phyloP scores from a whole-genome alignment of 2,888 invertebrate genomes.

The Tipula confusa region DNA sequence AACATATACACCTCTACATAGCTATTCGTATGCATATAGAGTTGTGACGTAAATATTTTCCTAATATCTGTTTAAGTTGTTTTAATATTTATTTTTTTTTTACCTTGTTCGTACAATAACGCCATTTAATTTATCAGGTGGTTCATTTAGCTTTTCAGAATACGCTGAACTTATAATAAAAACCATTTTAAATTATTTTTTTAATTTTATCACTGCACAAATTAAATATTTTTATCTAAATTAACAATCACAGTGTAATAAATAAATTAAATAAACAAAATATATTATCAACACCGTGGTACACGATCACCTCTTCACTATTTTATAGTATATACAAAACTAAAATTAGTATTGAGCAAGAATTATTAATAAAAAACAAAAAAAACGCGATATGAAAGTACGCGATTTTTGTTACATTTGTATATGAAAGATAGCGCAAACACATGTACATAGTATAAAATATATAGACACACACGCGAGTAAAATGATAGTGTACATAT shows the following conservation, averaged over 20 bases:
- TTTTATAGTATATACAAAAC: neutral
- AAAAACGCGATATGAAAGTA: conserved; percentile 16
- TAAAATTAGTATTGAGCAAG: neutral
- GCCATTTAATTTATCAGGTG: conserved; percentile 25
- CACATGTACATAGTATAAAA: neutral
- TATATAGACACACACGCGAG: neutral
- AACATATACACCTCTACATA: neutral
- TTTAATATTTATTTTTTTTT: neutral
- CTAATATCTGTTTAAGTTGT: neutral
- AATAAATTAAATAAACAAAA: neutral
- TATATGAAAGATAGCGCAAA: neutral
- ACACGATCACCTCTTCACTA: conserved; percentile 6
- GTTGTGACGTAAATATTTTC: neutral
- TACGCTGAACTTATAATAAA: conserved; percentile 3
- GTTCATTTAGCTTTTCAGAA: neutral
- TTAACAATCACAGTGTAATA: too few species aligned
- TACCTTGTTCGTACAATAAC: conserved; percentile 20
- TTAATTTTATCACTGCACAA: neutral
- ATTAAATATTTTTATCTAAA: neutral
- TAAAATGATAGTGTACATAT: neutral
- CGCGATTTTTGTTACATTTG: neutral
- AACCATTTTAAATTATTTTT: neutral
- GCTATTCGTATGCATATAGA: neutral
- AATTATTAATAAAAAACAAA: neutral
- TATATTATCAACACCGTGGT: neutral